Evolutionary conservation across 2,888 invertebrate species (phyloP), one percentile per base, ranked within the genome.

Genomic region (Drosophila percnosoma): DNA sequence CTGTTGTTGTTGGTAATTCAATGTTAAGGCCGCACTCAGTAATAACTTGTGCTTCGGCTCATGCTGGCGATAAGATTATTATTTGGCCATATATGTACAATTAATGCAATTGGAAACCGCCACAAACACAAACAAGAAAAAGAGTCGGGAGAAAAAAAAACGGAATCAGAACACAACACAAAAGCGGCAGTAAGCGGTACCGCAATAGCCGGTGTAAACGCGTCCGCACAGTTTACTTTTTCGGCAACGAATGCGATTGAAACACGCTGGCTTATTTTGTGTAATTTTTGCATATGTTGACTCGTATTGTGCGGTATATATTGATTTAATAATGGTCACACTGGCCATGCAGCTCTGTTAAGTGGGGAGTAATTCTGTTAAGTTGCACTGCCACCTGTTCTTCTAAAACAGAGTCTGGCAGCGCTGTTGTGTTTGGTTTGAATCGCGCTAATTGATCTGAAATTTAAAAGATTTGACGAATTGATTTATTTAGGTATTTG

Each of bases 41-140:
- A 55, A 80, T 60, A 61, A 63, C 52, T 72, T 62, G 61, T 66
- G 75, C 62, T 69, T 58, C 65, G 81, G 70, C 68, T 77, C 87
- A 90, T 86, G 72, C 72, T 73, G 73, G 62, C 66, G 90, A 86
- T 90, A 90, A 88, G 84, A 90, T 90, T 83, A 88, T 67, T 55
- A 66, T 69, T 70, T 71, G 65, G 65, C 65, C 66, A 68, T 79
- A 71, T 60, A 75, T 58, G 4, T 13, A 21, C 13, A 24, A 24
- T 34, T 34, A 68, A 54, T 75, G 59, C 69, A 77, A 59, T 68
- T 58, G 62, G 11, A n/a, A 34, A 33, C 27, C 38, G 38, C 36
- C 27, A 27, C 40, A 49, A 52, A 29, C 38, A 45, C 59, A 45
- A 72, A 34, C 52, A 54, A 31, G 10, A 49, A 72, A 60, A 52